Conservation (phyloP, 2,797 vertebrate species). For the Oryzias sinensis region DNA sequence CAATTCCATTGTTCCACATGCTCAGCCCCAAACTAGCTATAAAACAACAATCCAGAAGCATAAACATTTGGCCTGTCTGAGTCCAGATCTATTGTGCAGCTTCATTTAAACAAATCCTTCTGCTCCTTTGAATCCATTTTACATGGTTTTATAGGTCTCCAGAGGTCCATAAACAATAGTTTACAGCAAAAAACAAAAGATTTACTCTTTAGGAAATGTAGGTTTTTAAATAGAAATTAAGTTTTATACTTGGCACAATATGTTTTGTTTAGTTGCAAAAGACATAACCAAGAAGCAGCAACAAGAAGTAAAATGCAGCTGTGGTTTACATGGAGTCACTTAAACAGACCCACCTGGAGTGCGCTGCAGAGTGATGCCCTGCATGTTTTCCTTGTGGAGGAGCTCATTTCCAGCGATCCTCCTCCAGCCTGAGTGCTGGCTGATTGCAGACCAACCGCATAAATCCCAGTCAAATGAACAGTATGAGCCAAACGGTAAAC, state of each 20-base stretch:
- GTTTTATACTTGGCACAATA: background rate
- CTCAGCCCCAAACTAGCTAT: background rate
- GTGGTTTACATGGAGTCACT: slow-evolving; percentile 14
- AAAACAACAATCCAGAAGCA: background rate
- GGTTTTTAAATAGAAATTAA: slow-evolving; percentile 11
- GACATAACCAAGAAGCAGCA: background rate
- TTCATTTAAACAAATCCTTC: slow-evolving; percentile 12
- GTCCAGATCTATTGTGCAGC: slow-evolving; percentile 5
- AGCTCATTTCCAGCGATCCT: slow-evolving; percentile 68
- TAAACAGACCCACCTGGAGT: slow-evolving; percentile 76
- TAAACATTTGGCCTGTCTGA: background rate
- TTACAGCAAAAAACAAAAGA: slow-evolving; percentile 9
- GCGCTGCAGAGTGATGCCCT: slow-evolving; percentile 73
- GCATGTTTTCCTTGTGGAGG: slow-evolving; percentile 52
- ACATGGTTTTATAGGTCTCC: slow-evolving; percentile 24
- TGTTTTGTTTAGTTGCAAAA: background rate
- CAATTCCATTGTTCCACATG: background rate
- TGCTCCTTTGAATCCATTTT: slow-evolving; percentile 10
- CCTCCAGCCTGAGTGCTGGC: slow-evolving; percentile 74
- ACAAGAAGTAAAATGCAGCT: slow-evolving; percentile 1
- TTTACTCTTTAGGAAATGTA: slow-evolving; percentile 9
- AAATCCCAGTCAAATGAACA: slow-evolving; percentile 85
- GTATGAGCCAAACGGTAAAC: slow-evolving; percentile 81
- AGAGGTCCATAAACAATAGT: slow-evolving; percentile 6
- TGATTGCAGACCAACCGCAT: slow-evolving; percentile 83